A percentile compares a stretch with the other conserved stretches of the same genome.
Evolutionary conservation across 1,140 invertebrate species (phyloP).

Genomic region (Drosophila teissieri): DNA sequence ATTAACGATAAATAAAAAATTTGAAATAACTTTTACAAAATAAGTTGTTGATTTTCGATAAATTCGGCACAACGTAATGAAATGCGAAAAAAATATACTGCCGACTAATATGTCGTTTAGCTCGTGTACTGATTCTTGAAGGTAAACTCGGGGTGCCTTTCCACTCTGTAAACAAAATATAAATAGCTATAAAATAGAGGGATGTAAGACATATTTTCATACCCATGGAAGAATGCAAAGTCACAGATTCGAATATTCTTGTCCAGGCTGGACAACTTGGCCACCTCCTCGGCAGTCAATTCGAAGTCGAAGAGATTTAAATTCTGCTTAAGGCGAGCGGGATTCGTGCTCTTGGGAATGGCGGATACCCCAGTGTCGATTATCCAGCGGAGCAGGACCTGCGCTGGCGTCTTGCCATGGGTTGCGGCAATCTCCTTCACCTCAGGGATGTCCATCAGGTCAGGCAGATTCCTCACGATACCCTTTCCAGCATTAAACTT

Average conservation of each 20-base stretch:
- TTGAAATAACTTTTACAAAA: neutral
- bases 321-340: slow-evolving; percentile 88
- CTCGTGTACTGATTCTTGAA: slow-evolving; percentile 75
- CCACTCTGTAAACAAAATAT: slow-evolving; percentile 86
- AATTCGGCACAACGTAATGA: neutral
- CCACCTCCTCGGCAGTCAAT: slow-evolving; percentile 86
- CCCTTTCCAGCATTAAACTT: slow-evolving; percentile 85
- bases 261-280: slow-evolving; percentile 86
- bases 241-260: slow-evolving; percentile 88
- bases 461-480: slow-evolving; percentile 86
- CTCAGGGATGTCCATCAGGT: slow-evolving; percentile 89
- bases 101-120: slow-evolving; percentile 20
- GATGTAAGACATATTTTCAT: slow-evolving; percentile 9
- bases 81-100: neutral
- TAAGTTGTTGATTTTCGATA: neutral
- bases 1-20: neutral
- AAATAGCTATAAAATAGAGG: slow-evolving; percentile 55
- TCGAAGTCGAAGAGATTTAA: slow-evolving; percentile 88
- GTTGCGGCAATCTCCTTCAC: slow-evolving; percentile 89
- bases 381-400: slow-evolving; percentile 91
- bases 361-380: slow-evolving; percentile 90
- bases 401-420: slow-evolving; percentile 90
- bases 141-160: slow-evolving; percentile 89
- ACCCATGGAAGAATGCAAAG: slow-evolving; percentile 87
- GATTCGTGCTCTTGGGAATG: slow-evolving; percentile 94